A percentile compares a stretch with the other conserved stretches of the same genome.
Conservation (phyloP, 30 jellyfish, hydroid and myxozoan species). For the Hydractinia symbiolongicarpus region DNA sequence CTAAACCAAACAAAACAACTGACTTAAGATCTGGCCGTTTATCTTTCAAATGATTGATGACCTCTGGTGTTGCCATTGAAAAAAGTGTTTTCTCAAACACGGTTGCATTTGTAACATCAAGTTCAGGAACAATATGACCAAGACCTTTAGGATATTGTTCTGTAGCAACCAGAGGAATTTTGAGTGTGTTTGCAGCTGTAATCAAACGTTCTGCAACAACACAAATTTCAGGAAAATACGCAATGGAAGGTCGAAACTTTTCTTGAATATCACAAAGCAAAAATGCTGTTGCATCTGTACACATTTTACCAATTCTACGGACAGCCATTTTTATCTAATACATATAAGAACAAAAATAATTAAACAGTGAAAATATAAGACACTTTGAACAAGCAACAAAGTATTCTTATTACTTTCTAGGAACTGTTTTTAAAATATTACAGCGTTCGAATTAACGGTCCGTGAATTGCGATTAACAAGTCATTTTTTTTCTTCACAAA, state of each 20-base stretch:
- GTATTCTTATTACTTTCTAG: too few species aligned
- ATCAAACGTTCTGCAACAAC: conserved; percentile 86
- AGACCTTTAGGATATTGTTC: conserved; percentile 99
- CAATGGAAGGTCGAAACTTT: conserved; percentile 78
- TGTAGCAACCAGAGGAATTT: conserved; percentile 91
- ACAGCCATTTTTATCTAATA: background rate
- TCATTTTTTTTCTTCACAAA: too few species aligned
- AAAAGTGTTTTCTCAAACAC: conserved; percentile 86
- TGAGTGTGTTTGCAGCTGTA: conserved; percentile 66
- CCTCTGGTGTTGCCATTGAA: conserved; percentile 92
- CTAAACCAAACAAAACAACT: conserved; percentile 91
- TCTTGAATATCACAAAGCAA: conserved; percentile 97
- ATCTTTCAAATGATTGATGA: conserved; percentile 43
- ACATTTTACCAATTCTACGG: conserved; percentile 58
- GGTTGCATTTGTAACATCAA: conserved; percentile 58
- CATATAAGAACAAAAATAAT: too few species aligned
- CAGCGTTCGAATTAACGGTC: too few species aligned
- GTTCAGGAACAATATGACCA: conserved; percentile 84
- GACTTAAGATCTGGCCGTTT: conserved; percentile 51
- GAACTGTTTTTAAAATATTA: too few species aligned
- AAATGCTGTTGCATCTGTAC: conserved; percentile 64
- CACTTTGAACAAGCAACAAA: too few species aligned
- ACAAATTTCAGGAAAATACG: conserved; percentile 70
- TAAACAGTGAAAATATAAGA: too few species aligned
- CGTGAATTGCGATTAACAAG: too few species aligned